These are phyloP conservation scores for Aix galericulata DNA, from an alignment of 2,113 vertebrate species.

Conservation along the genomic window DNA sequence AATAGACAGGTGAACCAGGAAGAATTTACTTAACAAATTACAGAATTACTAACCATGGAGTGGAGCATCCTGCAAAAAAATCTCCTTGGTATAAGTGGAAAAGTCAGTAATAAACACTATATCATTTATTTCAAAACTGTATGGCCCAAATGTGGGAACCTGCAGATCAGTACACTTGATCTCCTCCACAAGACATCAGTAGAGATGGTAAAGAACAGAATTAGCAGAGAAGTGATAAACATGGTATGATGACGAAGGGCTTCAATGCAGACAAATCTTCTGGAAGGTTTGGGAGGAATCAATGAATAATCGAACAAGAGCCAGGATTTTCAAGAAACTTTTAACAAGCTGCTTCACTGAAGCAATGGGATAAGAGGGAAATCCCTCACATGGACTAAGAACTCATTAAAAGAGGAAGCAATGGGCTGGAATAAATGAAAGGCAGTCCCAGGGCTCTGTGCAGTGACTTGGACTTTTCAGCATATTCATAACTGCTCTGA, in stretches of 20 bases:
- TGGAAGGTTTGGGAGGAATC: not conserved
- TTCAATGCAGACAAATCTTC: not conserved
- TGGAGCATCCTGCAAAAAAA: not conserved
- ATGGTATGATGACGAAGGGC: not conserved
- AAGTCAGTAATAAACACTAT: not conserved
- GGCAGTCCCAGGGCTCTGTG: not conserved
- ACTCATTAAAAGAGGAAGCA: conserved; percentile 11
- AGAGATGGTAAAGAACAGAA: not conserved
- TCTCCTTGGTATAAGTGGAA: not conserved
- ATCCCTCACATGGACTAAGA: conserved; percentile 17
- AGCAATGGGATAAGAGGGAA: conserved; percentile 20
- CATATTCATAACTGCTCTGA: not conserved
- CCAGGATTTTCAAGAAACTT: not conserved
- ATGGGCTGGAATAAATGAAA: conserved; percentile 24
- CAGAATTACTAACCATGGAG: not conserved
- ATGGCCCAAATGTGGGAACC: not conserved
- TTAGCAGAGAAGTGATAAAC: not conserved
- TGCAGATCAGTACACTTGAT: not conserved
- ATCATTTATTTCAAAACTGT: not conserved
- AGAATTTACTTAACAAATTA: not conserved
- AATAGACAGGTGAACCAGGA: not conserved
- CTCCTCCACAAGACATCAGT: not conserved
- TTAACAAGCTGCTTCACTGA: not conserved
- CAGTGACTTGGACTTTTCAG: not conserved
- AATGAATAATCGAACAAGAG: not conserved